Percentiles rank a stretch among this genome's conserved stretches.
Evolutionary conservation across 1,140 invertebrate species (phyloP).

Genomic region (Yoshiicerus persimilis): DNA sequence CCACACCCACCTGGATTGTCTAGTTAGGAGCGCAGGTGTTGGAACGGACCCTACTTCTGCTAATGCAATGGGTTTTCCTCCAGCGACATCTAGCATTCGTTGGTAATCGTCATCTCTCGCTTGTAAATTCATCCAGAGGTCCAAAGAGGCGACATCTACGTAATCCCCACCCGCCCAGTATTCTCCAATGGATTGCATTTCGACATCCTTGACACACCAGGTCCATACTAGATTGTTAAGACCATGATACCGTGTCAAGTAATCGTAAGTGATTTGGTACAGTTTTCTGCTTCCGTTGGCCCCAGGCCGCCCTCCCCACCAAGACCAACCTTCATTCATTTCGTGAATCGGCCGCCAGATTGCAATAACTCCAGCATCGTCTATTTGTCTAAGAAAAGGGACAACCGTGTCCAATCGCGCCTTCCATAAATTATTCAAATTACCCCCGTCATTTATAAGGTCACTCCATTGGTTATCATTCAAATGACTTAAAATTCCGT

Average conservation of each 20-base stretch:
- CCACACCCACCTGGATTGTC: slow-evolving; percentile 32
- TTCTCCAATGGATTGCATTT: slow-evolving; percentile 20
- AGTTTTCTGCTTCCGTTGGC: slow-evolving; percentile 23
- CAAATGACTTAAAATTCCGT: neutral
- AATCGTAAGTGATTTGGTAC: slow-evolving; percentile 38
- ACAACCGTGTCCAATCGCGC: slow-evolving; percentile 29
- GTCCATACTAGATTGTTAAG: slow-evolving; percentile 29
- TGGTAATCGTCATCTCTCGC: slow-evolving; percentile 27
- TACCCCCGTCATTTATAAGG: neutral
- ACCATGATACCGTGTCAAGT: neutral
- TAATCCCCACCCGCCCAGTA: slow-evolving; percentile 25
- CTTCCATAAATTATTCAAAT: slow-evolving; percentile 33
- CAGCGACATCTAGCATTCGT: slow-evolving; percentile 17
- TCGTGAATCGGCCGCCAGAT: slow-evolving; percentile 35
- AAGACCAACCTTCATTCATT: slow-evolving; percentile 33
- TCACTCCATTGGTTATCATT: slow-evolving; percentile 32
- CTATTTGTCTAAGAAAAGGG: slow-evolving; percentile 27
- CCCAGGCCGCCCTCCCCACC: neutral
- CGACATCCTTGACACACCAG: slow-evolving; percentile 38
- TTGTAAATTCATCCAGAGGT: slow-evolving; percentile 24
- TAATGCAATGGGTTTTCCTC: slow-evolving; percentile 33
- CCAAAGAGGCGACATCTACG: slow-evolving; percentile 34
- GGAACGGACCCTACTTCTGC: slow-evolving; percentile 31
- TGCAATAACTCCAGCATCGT: slow-evolving; percentile 25
- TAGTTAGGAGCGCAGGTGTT: neutral